A percentile compares a stretch with the other conserved stretches of the same genome.
Conservation (phyloP, 2,888 invertebrate species). For the Acanthacorydalis orientalis region DNA sequence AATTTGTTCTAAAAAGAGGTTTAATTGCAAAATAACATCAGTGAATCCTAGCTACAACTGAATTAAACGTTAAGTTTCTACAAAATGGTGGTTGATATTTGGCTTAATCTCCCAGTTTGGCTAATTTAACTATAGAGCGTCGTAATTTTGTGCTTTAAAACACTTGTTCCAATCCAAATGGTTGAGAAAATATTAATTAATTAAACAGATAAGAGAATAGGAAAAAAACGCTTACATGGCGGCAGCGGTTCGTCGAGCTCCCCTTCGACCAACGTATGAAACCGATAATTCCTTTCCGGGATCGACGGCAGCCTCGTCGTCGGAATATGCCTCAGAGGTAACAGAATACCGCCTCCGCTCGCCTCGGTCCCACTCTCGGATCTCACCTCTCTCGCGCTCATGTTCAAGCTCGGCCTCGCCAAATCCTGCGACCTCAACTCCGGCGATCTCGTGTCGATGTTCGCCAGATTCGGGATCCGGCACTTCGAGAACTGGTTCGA, state of each 20-base stretch:
- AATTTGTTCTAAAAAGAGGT: no score
- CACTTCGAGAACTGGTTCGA: neutral
- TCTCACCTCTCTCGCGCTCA: constrained; percentile 14
- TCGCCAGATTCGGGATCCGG: constrained; percentile 17
- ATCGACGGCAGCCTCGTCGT: constrained; percentile 67
- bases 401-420: constrained; percentile 13
- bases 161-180: no score
- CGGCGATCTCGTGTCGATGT: constrained; percentile 30
- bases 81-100: no score
- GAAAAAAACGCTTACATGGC: constrained; percentile 41
- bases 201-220: no score
- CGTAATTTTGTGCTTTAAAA: no score
- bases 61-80: no score
- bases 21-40: no score
- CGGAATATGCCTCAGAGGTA: constrained; percentile 49
- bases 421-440: constrained; percentile 17
- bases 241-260: constrained; percentile 71
- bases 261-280: constrained; percentile 28
- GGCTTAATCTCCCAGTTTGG: no score
- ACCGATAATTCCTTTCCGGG: constrained; percentile 47
- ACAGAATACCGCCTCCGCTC: constrained; percentile 28
- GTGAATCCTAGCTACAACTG: no score
- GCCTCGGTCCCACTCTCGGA: constrained; percentile 23
- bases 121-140: no score
- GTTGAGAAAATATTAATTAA: no score